A percentile compares a stretch with the other conserved stretches of the same genome.
Evolutionary conservation across 2,888 invertebrate species (phyloP).

Genomic region (Crepidodera aurea): DNA sequence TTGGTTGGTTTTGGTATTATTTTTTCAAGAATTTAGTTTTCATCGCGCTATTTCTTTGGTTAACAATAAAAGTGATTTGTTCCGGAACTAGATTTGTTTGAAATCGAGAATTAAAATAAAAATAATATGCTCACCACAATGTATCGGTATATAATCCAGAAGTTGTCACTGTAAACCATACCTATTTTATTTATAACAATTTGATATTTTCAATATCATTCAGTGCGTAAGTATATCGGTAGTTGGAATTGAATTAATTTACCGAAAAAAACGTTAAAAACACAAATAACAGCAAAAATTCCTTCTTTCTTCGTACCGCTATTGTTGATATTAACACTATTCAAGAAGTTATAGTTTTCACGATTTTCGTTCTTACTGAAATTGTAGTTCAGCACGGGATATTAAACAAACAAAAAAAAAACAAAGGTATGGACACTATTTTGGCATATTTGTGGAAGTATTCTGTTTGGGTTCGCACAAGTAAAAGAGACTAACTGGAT

Average conservation of each 20-base stretch:
- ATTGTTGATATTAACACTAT: conserved; percentile 32
- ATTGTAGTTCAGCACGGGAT: conserved; percentile 6
- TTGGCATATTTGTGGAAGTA: conserved; percentile 32
- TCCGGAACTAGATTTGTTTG: conserved; percentile 23
- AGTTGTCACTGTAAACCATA: conserved; percentile 32
- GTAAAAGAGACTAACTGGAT: conserved; percentile 41
- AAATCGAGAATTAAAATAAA: conserved; percentile 17
- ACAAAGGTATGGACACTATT: conserved; percentile 9
- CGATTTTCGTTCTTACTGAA: conserved; percentile 17
- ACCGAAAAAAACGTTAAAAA: background rate
- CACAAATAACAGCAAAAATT: conserved; percentile 33
- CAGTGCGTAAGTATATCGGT: background rate
- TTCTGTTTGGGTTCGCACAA: conserved; percentile 41
- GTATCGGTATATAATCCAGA: conserved; percentile 30
- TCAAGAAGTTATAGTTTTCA: conserved; percentile 28
- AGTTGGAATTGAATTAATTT: background rate
- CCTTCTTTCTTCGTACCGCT: conserved; percentile 26
- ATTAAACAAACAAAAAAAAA: conserved; percentile 6
- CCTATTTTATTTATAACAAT: conserved; percentile 25
- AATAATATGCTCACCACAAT: conserved; percentile 33
- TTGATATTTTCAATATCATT: conserved; percentile 28
- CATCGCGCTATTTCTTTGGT: conserved; percentile 11
- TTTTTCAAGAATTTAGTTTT: too few species aligned
- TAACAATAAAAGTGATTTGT: conserved; percentile 29
- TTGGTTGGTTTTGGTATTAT: too few species aligned